phyloP scores from a whole-genome alignment of 2,113 vertebrate species.

The Thryonomys swinderianus region DNA sequence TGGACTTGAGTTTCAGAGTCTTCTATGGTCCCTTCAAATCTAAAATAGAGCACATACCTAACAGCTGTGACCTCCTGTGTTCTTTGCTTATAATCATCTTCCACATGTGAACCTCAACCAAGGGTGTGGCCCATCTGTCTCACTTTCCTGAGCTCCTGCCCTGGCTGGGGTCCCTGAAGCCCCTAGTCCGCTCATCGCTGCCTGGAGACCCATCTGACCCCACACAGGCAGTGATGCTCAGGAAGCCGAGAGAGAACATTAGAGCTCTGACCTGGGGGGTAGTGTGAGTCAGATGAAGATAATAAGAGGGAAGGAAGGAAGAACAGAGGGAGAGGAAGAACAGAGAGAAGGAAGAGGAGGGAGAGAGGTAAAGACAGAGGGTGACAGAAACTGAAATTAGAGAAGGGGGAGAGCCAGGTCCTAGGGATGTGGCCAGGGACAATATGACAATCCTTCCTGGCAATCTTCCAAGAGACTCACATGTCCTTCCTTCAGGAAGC shows the following conservation, averaged over 20 bases:
- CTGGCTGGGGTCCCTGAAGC: neutral
- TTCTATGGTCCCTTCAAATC: neutral
- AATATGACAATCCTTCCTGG: neutral
- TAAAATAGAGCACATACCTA: too few relatives aligned
- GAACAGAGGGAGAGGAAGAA: neutral
- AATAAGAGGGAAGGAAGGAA: neutral
- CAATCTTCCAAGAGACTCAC: neutral
- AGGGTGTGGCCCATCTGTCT: neutral
- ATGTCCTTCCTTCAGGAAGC: neutral
- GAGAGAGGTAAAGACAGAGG: neutral
- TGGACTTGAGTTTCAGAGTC: neutral
- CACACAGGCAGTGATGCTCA: neutral
- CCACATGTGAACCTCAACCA: neutral
- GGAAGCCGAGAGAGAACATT: neutral
- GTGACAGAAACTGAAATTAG: neutral
- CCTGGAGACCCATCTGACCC: neutral
- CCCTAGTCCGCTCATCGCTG: neutral
- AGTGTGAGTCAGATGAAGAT: neutral
- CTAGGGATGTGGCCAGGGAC: neutral
- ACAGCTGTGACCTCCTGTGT: neutral
- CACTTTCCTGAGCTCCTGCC: neutral
- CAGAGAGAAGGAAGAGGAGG: neutral
- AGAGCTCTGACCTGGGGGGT: neutral
- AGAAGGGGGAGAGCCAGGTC: neutral
- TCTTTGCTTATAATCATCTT: neutral